Evolutionary conservation across 2,113 vertebrate species (phyloP), one percentile per base, ranked within the genome.

Genomic region (Calyptommatus sinebrachiatus): DNA sequence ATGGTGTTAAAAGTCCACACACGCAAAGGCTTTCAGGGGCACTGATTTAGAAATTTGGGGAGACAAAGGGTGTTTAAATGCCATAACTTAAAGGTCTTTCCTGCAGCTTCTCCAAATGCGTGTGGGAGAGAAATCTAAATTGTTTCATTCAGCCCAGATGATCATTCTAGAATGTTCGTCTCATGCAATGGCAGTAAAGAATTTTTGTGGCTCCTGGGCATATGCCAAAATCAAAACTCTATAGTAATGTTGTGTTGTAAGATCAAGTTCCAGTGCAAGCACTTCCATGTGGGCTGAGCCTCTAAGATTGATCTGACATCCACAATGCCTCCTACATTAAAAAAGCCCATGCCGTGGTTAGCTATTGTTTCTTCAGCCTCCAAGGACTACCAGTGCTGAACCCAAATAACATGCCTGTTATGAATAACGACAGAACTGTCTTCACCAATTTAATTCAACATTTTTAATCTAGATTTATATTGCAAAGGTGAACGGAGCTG

Each of bases 1-100:
- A 88, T 84, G 91, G 92, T 94, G 68, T 86, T 95, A 94, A 92
- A 92, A 91, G 94, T 93, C 91, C 93, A 88, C 62, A 76, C 88
- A 81, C 73, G 5, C 71, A 11, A 66, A 28, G 77, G 85, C 79
- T 81, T 88, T 86, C 90, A 70, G 26, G 76, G 91, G 87, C 86
- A 65, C 77, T 77, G 24, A 3, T 90, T 92, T 88, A 84, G 90
- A 80, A 87, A 81, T 78, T 1, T 80, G 4, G 7, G 61, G 68
- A 79, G 76, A 62, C 85, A 53, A 65, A 48, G 75, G 78, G 80
- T 84, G 67, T 60, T 71, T 46, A 86, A 80, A 83, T 74, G 78
- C 21, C 73, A 61, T 73, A 88, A 80, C 85, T 45, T 65, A 24
- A 0, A 75, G 35, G 31, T 20, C 24, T 57, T 57, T n/a, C 0